Evolutionary conservation across 1,140 invertebrate species (phyloP), one percentile per base, ranked within the genome.

Genomic region (Forficula auricularia): DNA sequence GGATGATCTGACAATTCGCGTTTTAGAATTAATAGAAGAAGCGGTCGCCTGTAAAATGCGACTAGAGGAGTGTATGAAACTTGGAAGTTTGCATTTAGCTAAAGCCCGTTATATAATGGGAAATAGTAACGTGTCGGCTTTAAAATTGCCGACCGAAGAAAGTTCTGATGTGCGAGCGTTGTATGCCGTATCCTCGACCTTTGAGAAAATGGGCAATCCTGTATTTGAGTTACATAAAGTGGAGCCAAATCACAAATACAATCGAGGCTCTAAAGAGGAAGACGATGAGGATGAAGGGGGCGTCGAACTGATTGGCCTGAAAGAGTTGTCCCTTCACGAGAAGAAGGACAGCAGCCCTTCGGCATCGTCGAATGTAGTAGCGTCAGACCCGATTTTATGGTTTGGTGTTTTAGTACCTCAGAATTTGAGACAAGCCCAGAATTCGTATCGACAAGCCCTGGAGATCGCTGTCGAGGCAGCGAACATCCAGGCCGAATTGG

Each of bases 391-490:
- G 3, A 56, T 81, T 15, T 72, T 71, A 44, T 82, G 79, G 78
- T 83, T 83, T 63, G 79, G 80, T 10, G 66, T 79, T 40, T 56
- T 83, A 27, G 73, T 79, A 0, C 78, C 79, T 2, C 72, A 77
- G 52, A 75, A 72, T 58, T 61, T 83, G 49, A 67, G 68, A 52
- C 68, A 63, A 47, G 73, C 77, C 2, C 76, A 80, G 56, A 68
- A 65, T 48, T 62, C 70, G 50, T 83, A 79, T 53, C 66, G 71
- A 51, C 70, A 71, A 46, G 64, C 72, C 6, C 48, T 79, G n/a
- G 68, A 71, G 42, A 65, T 69, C 58, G 57, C 68, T 38, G 59
- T 75, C 2, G 66, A 75, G 53, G 65, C 71, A 56, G 71, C 66
- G 8, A 80, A 79, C 59, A 58, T 78, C 38, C 73, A 77, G 50